phyloP scores from a whole-genome alignment of 2,797 vertebrate species.

The Bucorvus abyssinicus region DNA sequence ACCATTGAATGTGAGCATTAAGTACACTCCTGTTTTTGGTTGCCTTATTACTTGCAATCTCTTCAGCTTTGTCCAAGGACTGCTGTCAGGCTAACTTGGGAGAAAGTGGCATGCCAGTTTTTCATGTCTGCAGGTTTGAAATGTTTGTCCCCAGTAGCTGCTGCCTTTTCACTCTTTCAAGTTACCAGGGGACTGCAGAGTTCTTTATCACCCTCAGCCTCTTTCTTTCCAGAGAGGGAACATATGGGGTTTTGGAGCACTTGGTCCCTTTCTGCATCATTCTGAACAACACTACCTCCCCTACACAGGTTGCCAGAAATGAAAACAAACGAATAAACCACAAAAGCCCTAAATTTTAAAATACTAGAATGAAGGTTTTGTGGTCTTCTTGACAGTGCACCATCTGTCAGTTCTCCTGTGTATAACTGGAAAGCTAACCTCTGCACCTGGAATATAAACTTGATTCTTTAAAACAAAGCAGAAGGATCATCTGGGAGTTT shows the following conservation, averaged over 20 bases:
- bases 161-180: background rate
- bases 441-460: background rate
- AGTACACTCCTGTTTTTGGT: background rate
- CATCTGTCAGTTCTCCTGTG: background rate
- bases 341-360: background rate
- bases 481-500: background rate
- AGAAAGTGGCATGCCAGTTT: background rate
- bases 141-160: background rate
- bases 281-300: background rate
- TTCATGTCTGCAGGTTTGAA: background rate
- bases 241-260: background rate
- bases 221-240: background rate
- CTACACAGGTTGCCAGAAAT: background rate
- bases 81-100: background rate
- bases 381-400: background rate
- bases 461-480: background rate
- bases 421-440: background rate
- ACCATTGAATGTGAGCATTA: background rate
- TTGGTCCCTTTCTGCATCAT: background rate
- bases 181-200: background rate
- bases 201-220: background rate
- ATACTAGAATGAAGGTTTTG: background rate
- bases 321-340: background rate
- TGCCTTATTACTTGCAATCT: background rate
- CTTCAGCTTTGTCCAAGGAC: background rate